These are phyloP conservation scores for Agrenia bidenticulata DNA, from an alignment of 2,888 invertebrate genomes.

Conservation along the genomic window DNA sequence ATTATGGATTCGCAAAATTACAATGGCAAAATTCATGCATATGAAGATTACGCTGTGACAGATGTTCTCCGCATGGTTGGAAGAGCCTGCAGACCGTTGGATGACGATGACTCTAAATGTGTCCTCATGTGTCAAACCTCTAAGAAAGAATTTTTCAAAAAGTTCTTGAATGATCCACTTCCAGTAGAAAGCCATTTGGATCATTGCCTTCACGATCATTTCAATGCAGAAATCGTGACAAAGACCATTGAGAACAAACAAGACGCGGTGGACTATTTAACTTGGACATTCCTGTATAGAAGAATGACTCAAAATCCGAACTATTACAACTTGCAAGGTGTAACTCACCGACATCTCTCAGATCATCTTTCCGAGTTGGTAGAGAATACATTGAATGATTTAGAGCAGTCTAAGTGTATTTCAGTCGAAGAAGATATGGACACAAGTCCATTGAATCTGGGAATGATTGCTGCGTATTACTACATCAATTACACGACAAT, in stretches of 20 bases:
- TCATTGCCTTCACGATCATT: conserved; percentile 97
- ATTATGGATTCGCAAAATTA: conserved; percentile 95
- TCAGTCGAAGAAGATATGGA: conserved; percentile 98
- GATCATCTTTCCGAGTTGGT: conserved; percentile 98
- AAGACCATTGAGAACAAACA: conserved; percentile 99
- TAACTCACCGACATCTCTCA: conserved; percentile 93
- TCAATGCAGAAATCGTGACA: conserved; percentile 99
- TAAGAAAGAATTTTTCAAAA: conserved; percentile 94
- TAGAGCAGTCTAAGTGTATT: conserved; percentile 96
- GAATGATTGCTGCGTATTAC: conserved; percentile 99
- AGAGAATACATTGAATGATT: conserved; percentile 88
- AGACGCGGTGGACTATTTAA: conserved; percentile 98
- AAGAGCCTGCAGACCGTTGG: conserved; percentile 86
- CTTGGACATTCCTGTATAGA: conserved; percentile 95
- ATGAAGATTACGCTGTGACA: conserved; percentile 97
- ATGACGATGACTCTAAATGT: conserved; percentile 90
- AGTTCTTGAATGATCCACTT: conserved; percentile 93
- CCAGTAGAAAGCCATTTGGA: conserved; percentile 98
- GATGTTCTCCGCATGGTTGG: conserved; percentile 98
- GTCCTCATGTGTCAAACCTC: conserved; percentile 96
- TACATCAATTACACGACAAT: conserved; percentile 99
- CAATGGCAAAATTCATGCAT: conserved; percentile 73
- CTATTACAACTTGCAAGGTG: conserved; percentile 96
- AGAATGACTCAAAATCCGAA: conserved; percentile 98
- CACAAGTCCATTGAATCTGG: conserved; percentile 91